Evolutionary conservation across 2,888 invertebrate genomes (phyloP).

Genomic region (Agrilus biguttatus): DNA sequence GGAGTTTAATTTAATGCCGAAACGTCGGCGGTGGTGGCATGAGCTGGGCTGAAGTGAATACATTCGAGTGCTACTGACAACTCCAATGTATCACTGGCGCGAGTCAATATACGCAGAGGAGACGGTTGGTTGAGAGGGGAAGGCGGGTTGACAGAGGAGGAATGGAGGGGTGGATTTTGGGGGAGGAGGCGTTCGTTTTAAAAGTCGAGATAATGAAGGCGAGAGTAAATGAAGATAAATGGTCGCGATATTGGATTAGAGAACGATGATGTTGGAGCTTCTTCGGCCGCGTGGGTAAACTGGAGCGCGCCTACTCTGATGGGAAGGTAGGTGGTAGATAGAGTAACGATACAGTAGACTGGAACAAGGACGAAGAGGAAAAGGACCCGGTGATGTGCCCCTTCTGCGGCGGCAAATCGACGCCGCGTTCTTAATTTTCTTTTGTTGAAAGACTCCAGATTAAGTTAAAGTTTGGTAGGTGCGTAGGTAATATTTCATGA

Average conservation of each 20-base stretch:
- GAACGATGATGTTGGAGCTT: slow-evolving; percentile 20
- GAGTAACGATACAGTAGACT: too few species aligned
- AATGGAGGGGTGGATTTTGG: background rate
- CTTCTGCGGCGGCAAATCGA: too few species aligned
- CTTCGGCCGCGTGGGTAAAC: background rate
- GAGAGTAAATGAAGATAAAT: slow-evolving; percentile 36
- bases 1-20: slow-evolving; percentile 24
- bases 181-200: slow-evolving; percentile 28
- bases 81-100: slow-evolving; percentile 24
- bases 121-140: background rate
- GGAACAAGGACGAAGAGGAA: too few species aligned
- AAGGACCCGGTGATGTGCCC: slow-evolving; percentile 4
- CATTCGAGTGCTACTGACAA: slow-evolving; percentile 29
- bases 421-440: too few species aligned
- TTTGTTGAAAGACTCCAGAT: too few species aligned
- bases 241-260: slow-evolving; percentile 34
- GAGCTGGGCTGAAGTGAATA: slow-evolving; percentile 22
- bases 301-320: too few species aligned
- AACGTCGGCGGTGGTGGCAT: too few species aligned
- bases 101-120: slow-evolving; percentile 14
- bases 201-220: slow-evolving; percentile 34
- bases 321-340: too few species aligned
- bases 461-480: too few species aligned
- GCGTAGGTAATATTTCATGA: too few species aligned
- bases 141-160: background rate